Evolutionary conservation across 1,140 invertebrate species (phyloP).

Genomic region (Megalopta genalis): DNA sequence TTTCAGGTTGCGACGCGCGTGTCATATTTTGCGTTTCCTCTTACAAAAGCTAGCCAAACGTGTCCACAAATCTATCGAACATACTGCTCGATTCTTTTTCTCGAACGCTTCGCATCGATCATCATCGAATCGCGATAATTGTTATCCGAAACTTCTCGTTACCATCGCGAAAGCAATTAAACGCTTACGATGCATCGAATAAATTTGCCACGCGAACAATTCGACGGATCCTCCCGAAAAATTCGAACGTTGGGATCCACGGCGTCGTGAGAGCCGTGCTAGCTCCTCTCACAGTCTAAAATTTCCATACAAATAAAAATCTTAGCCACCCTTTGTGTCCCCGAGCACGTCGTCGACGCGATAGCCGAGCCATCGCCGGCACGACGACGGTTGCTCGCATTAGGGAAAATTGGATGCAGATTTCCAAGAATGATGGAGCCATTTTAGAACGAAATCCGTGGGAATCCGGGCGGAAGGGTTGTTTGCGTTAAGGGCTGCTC

Average conservation of each 20-base stretch:
- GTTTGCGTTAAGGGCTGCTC: constrained; percentile 20
- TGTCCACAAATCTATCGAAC: constrained; percentile 29
- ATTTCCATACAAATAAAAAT: too few relatives aligned
- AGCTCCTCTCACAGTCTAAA: too few relatives aligned
- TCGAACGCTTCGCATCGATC: not conserved
- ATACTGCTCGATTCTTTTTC: not conserved
- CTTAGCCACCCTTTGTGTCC: too few relatives aligned
- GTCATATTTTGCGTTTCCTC: constrained; percentile 53
- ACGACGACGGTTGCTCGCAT: not conserved
- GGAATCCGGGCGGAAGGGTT: constrained; percentile 34
- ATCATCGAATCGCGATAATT: too few relatives aligned
- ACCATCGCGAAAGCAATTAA: too few relatives aligned
- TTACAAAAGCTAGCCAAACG: constrained; percentile 54
- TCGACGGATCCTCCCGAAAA: too few relatives aligned
- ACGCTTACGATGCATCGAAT: too few relatives aligned
- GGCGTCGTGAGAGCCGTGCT: too few relatives aligned
- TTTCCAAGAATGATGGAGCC: not conserved
- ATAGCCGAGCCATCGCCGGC: not conserved
- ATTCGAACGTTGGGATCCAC: too few relatives aligned
- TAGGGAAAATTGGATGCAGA: not conserved
- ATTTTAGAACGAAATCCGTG: constrained; percentile 34
- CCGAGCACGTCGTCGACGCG: too few relatives aligned
- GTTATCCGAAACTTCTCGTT: too few relatives aligned
- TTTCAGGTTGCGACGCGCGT: constrained; percentile 53
- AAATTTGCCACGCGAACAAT: too few relatives aligned